Base-by-base conservation (phyloP, 2,113 vertebrate species). In the Charadrius vociferus region DNA sequence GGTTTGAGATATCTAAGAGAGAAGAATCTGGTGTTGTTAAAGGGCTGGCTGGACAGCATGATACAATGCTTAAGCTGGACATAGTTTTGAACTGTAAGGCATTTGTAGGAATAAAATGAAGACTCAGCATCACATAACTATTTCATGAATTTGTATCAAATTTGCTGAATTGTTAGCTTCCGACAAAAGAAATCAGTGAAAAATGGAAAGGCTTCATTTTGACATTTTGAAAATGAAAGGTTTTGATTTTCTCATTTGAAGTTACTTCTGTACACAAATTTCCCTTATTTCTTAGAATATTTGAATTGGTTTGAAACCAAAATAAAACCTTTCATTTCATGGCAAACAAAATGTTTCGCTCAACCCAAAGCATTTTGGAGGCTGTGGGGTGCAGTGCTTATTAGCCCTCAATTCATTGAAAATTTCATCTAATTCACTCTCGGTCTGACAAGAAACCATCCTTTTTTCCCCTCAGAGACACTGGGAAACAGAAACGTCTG, bases 141-240 rank as follows among this genome's bases (percentile, higher is more conserved):
- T 94, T 97, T 97, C 96, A 97, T 92, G 88, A 94, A 92, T 93
- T 97, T 36, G 9, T 93, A 95, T 86, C 58, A 88, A 88, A 94
- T 94, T 93, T 94, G 90, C 93, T 96, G 96, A 97, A 93, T 94
- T 96, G 95, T 95, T 94, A 92, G 90, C 86, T 86, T 97, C 95
- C 80, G 93, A 97, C 94, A 97, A 97, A 97, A 93, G 90, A 96
- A 97, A 97, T 97, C 97, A 97, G 87, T 50, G 96, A 86, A 94
- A 97, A 96, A 94, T 65, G 74, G 82, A 92, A 92, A 95, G 88
- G 75, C 96, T 93, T 94, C 79, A 96, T 94, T 96, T 94, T 96
- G 85, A 82, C 85, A 94, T 95, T 96, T 96, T 93, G 62, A 82
- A 97, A 96, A 96, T 95, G 92, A 97, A 97, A 95, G 85, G 90